phyloP scores from a whole-genome alignment of 2,797 vertebrate species.

The Halcyon badia region DNA sequence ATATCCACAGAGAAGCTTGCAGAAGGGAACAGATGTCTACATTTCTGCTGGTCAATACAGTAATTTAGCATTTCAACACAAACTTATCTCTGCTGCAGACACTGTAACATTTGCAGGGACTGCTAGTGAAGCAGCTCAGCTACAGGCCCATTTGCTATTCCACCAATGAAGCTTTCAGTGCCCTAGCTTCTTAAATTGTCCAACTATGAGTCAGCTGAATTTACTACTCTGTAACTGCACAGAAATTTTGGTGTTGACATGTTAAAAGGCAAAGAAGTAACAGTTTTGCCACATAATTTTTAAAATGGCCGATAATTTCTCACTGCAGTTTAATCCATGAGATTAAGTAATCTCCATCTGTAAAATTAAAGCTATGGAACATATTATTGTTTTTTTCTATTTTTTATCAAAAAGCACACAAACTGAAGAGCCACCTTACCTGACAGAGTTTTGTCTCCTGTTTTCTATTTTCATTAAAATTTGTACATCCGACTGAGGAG shows the following conservation, averaged over 20 bases:
- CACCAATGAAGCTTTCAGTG: not conserved
- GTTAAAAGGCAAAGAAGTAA: not conserved
- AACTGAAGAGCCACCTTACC: slow-evolving; percentile 79
- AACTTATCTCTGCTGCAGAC: not conserved
- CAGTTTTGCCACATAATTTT: not conserved
- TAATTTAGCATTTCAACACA: not conserved
- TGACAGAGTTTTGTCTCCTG: slow-evolving; percentile 84
- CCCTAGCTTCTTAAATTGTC: not conserved
- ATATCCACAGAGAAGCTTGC: not conserved
- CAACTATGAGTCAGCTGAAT: not conserved
- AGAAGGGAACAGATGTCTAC: not conserved
- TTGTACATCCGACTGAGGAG: slow-evolving; percentile 79
- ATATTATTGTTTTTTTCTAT: not conserved
- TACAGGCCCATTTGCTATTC: not conserved
- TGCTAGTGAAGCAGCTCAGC: not conserved
- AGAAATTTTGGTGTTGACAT: not conserved
- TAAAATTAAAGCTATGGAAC: not conserved
- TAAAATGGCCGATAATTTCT: not conserved
- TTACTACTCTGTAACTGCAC: not conserved
- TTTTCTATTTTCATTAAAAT: slow-evolving; percentile 94
- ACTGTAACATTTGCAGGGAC: not conserved
- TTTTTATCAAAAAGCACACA: not conserved
- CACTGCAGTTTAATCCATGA: not conserved
- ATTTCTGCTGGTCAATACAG: not conserved
- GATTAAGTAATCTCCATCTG: not conserved